Percentiles rank a stretch among this genome's conserved stretches.
Evolutionary conservation across 2,888 invertebrate species (phyloP).

Genomic region (Invenusta paracnida): DNA sequence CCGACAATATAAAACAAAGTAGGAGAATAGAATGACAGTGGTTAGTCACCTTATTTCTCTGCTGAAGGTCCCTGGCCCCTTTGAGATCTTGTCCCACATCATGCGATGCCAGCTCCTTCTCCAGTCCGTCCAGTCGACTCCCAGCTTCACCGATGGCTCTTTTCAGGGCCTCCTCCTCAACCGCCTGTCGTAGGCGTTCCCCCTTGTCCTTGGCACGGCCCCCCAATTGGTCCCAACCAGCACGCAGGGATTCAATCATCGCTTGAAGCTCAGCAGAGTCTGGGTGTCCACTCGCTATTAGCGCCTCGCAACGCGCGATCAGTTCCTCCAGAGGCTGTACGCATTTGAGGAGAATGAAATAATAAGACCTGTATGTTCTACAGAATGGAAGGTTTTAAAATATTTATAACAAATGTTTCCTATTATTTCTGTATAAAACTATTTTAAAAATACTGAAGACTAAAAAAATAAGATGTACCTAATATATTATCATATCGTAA

Average conservation of each 20-base stretch:
- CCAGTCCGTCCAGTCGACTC: constrained; percentile 76
- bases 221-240: constrained; percentile 73
- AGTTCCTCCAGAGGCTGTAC: constrained; percentile 28
- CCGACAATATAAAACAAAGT: too few species aligned
- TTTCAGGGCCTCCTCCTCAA: constrained; percentile 68
- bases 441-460: too few species aligned
- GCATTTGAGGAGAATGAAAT: too few species aligned
- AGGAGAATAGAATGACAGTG: too few species aligned
- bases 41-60: constrained; percentile 75
- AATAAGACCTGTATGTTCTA: not conserved
- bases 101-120: constrained; percentile 69
- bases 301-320: constrained; percentile 60
- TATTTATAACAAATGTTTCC: not conserved
- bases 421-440: not conserved
- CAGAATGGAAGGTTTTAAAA: not conserved
- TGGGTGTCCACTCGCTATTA: constrained; percentile 71
- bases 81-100: constrained; percentile 82
- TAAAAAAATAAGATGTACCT: too few species aligned
- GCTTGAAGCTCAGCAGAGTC: constrained; percentile 68
- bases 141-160: constrained; percentile 81
- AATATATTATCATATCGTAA: too few species aligned
- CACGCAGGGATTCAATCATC: constrained; percentile 70
- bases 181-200: constrained; percentile 72
- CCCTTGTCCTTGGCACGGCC: constrained; percentile 69
- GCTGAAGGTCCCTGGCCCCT: constrained; percentile 81